Evolutionary conservation across 1,140 invertebrate genomes (phyloP).

Genomic region (Trichonephila clavipes): DNA sequence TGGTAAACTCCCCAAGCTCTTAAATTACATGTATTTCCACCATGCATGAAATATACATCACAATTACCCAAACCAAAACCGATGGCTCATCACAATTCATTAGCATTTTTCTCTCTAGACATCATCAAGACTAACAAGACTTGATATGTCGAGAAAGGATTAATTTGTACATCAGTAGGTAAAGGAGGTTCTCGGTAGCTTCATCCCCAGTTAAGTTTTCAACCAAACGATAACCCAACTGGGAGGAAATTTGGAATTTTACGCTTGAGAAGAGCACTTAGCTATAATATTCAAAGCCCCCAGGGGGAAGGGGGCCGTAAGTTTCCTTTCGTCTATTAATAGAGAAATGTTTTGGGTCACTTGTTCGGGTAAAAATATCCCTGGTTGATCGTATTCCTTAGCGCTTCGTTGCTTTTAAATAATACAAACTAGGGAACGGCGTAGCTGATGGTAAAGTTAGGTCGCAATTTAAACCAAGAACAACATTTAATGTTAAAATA

Average conservation of each 20-base stretch:
- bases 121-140: background rate
- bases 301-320: background rate
- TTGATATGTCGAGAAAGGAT: background rate
- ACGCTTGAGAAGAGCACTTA: background rate
- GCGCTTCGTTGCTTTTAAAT: background rate
- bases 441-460: too few species aligned
- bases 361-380: background rate
- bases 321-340: background rate
- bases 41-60: background rate
- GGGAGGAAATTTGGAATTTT: background rate
- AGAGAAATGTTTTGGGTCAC: background rate
- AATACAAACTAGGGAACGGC: too few species aligned
- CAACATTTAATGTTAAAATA: too few species aligned
- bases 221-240: background rate
- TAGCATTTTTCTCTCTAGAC: background rate
- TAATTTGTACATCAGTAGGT: background rate
- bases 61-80: background rate
- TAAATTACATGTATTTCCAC: background rate
- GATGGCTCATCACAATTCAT: background rate
- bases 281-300: constrained; percentile 33
- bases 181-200: too few species aligned
- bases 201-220: background rate
- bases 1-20: background rate
- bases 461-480: too few species aligned
- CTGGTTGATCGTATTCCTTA: background rate